These are phyloP conservation scores for Hippocampus zosterae DNA, from an alignment of 2,113 vertebrate genomes.

Conservation along the genomic window DNA sequence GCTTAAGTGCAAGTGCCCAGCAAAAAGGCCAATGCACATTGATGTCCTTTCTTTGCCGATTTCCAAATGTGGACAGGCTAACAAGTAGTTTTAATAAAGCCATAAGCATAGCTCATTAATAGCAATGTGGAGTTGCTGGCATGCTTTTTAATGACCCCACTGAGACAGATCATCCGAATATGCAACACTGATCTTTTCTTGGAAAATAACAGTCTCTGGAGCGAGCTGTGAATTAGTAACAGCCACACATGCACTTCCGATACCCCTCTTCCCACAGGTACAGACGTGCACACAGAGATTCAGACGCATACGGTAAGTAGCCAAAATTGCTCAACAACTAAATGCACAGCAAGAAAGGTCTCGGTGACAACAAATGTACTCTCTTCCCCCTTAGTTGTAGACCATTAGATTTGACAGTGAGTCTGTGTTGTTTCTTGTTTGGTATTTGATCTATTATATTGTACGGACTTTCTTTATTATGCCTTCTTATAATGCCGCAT, in stretches of 20 bases:
- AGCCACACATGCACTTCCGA: conserved; percentile 24
- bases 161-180: conserved; percentile 68
- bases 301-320: not conserved
- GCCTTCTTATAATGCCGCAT: not conserved
- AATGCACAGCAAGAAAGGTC: conserved; percentile 40
- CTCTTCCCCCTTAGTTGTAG: conserved; percentile 21
- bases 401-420: conserved; percentile 11
- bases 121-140: conserved; percentile 42
- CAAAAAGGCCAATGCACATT: not conserved
- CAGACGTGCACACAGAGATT: not conserved
- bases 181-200: conserved; percentile 65
- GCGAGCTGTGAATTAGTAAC: conserved; percentile 46
- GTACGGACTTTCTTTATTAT: not conserved
- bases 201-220: conserved; percentile 49
- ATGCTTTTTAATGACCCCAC: conserved; percentile 67
- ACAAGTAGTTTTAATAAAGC: conserved; percentile 66
- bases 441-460: not conserved
- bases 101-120: conserved; percentile 63
- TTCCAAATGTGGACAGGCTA: conserved; percentile 41
- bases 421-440: not conserved
- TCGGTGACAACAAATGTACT: conserved; percentile 47
- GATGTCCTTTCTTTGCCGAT: conserved; percentile 12
- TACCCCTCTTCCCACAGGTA: conserved; percentile 13
- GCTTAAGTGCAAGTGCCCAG: conserved; percentile 2
- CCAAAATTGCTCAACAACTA: conserved; percentile 39